Conservation (phyloP, 2,113 vertebrate species). For the Ifrita kowaldi region DNA sequence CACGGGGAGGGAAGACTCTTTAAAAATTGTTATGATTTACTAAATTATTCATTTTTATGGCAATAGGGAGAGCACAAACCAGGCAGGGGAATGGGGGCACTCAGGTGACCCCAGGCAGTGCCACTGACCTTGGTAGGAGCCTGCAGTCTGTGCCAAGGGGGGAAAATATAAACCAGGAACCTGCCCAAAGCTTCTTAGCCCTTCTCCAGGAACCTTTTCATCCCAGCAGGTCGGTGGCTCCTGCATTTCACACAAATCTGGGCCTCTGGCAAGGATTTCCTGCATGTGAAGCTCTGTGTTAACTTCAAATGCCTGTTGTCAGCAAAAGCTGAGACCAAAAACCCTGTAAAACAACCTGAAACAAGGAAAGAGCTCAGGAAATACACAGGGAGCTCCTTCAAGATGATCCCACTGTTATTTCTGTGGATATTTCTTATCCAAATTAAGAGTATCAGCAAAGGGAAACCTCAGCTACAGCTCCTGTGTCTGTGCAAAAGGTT, state of each 20-base stretch:
- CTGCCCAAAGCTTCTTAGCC: not conserved
- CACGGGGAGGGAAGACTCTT: fast-evolving
- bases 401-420: not conserved
- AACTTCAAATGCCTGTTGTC: not conserved
- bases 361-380: not conserved
- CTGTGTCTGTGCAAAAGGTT: not conserved
- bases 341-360: not conserved
- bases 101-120: fast-evolving
- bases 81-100: not conserved
- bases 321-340: not conserved
- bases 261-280: not conserved
- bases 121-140: fast-evolving
- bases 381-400: not conserved
- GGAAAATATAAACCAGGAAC: not conserved
- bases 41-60: not conserved
- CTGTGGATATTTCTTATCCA: not conserved
- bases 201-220: not conserved
- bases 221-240: not conserved
- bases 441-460: not conserved
- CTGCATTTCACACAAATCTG: not conserved
- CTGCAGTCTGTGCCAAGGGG: not conserved
- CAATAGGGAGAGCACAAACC: not conserved
- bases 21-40: not conserved
- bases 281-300: not conserved
- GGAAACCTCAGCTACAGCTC: not conserved